Conservation (phyloP, 1,140 invertebrate species). For the Samia ricini region DNA sequence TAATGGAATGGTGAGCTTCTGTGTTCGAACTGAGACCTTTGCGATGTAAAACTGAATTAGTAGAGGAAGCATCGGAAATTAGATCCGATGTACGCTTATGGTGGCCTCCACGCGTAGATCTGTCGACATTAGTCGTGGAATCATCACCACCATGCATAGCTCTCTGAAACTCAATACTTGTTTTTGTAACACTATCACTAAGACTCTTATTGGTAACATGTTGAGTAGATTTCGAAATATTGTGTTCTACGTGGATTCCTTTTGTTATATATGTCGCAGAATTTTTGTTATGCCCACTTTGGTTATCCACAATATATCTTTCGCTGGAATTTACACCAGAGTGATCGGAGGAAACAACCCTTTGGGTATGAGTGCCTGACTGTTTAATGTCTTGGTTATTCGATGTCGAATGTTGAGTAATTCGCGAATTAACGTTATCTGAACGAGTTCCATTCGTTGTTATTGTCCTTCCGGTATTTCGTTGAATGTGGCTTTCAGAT, state of each 20-base stretch:
- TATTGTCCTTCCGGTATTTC: conserved; percentile 34
- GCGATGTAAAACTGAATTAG: conserved; percentile 87
- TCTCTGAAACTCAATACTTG: conserved; percentile 67
- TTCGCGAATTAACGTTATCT: conserved; percentile 18
- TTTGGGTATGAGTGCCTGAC: conserved; percentile 20
- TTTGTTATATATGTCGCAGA: conserved; percentile 27
- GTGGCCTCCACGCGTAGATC: conserved; percentile 54
- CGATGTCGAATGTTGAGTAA: conserved; percentile 20
- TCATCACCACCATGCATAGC: conserved; percentile 68
- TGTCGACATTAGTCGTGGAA: conserved; percentile 27
- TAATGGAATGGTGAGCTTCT: conserved; percentile 82
- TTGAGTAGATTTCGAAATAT: conserved; percentile 39
- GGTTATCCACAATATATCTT: conserved; percentile 18
- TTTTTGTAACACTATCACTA: conserved; percentile 65
- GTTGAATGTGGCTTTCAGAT: conserved; percentile 21
- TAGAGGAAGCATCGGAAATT: conserved; percentile 84
- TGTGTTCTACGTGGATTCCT: conserved; percentile 32
- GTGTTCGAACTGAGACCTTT: conserved; percentile 80
- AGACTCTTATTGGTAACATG: conserved; percentile 50
- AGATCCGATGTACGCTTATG: conserved; percentile 86
- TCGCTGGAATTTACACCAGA: conserved; percentile 21
- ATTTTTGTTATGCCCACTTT: conserved; percentile 22
- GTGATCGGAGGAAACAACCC: conserved; percentile 20
- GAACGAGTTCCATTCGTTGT: conserved; percentile 25
- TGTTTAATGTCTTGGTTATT: conserved; percentile 11